Evolutionary conservation across 2,797 vertebrate species (phyloP).

Genomic region (Typhlichthys eigenmanni): DNA sequence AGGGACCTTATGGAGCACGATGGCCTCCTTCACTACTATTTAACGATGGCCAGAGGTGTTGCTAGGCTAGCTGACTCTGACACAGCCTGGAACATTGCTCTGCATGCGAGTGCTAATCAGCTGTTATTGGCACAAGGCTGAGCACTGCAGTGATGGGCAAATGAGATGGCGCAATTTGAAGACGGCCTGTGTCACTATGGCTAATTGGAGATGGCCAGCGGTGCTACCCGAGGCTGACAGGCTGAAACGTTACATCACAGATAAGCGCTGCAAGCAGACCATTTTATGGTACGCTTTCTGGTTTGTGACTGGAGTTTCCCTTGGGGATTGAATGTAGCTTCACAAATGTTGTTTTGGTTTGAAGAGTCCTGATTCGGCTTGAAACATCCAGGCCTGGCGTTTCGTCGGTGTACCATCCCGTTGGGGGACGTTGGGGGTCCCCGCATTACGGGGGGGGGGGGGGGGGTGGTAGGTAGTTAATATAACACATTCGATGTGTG

Average conservation of each 20-base stretch:
- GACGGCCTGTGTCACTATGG: constrained; percentile 29
- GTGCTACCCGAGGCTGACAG: constrained; percentile 47
- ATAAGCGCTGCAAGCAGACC: constrained; percentile 45
- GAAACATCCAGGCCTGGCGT: too few species aligned
- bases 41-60: constrained; percentile 71
- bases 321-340: too few species aligned
- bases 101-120: constrained; percentile 68
- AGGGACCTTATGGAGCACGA: constrained; percentile 53
- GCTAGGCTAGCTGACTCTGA: constrained; percentile 52
- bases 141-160: constrained; percentile 38
- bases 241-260: constrained; percentile 42
- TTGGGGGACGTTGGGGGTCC: too few species aligned
- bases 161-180: constrained; percentile 30
- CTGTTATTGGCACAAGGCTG: constrained; percentile 50
- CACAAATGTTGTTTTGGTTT: too few species aligned
- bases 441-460: too few species aligned
- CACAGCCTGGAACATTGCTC: constrained; percentile 63
- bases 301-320: too few species aligned
- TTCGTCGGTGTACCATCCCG: too few species aligned
- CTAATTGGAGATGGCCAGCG: constrained; percentile 62
- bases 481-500: too few species aligned
- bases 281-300: constrained; percentile 8
- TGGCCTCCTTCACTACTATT: constrained; percentile 46
- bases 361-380: too few species aligned
- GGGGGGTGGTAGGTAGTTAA: too few species aligned